A percentile compares a stretch with the other conserved stretches of the same genome.
Evolutionary conservation across 2,113 vertebrate species (phyloP).

Genomic region (Miniopterus natalensis): DNA sequence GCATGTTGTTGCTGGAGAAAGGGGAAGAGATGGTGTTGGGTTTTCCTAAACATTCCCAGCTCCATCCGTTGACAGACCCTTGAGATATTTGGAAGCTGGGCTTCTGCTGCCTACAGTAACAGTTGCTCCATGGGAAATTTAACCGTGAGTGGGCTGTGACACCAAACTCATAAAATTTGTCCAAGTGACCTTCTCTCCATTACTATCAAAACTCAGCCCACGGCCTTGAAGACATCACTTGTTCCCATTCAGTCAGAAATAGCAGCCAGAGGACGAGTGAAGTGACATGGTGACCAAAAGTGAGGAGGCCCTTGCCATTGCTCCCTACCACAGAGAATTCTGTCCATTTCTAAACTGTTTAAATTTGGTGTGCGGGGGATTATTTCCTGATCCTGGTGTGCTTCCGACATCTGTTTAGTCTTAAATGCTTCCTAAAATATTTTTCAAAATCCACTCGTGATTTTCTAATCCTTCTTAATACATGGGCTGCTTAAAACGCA

Average conservation of each 20-base stretch:
- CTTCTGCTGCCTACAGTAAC: conserved; percentile 74
- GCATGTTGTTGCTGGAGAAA: conserved; percentile 65
- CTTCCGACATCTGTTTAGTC: conserved; percentile 73
- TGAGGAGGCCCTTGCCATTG: conserved; percentile 80
- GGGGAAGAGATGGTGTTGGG: conserved; percentile 39
- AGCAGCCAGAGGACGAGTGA: conserved; percentile 66
- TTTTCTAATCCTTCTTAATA: conserved; percentile 75
- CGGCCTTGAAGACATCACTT: conserved; percentile 75
- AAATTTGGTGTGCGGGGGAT: conserved; percentile 71
- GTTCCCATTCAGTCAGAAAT: conserved; percentile 75
- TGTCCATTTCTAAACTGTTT: conserved; percentile 75
- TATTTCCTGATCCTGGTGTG: conserved; percentile 65
- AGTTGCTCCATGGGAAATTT: conserved; percentile 79
- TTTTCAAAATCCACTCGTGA: conserved; percentile 79
- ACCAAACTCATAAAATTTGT: conserved; percentile 83
- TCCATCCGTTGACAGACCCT: conserved; percentile 85
- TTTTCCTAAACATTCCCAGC: conserved; percentile 84
- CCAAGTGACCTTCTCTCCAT: conserved; percentile 86
- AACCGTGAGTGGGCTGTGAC: conserved; percentile 81
- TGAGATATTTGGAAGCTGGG: conserved; percentile 81
- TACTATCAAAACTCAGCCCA: conserved; percentile 81
- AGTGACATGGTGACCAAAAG: conserved; percentile 75
- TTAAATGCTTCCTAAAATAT: conserved; percentile 78
- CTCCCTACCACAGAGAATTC: conserved; percentile 64
- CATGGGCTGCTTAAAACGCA: conserved; percentile 56